Conservation (phyloP, 1,140 invertebrate species). For the Heliconius eleuchia region DNA sequence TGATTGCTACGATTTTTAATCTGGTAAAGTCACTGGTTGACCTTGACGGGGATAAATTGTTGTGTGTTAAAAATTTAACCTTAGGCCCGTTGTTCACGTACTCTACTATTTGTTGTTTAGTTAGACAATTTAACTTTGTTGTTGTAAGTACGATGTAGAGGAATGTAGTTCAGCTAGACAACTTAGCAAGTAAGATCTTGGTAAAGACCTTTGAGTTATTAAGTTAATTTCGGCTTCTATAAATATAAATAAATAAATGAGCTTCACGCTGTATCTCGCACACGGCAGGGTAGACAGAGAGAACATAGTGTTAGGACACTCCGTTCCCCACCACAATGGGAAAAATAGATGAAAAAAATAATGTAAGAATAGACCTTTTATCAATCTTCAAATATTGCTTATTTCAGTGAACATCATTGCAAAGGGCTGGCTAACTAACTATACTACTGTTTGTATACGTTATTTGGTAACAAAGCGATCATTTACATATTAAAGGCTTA, state of each 20-base stretch:
- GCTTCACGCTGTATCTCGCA: no score
- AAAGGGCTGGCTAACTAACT: neutral
- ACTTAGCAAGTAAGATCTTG: neutral
- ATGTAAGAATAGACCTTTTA: no score
- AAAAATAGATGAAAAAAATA: no score
- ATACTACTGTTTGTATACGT: neutral
- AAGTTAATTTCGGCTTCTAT: neutral
- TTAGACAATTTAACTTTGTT: neutral
- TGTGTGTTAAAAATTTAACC: constrained; percentile 36
- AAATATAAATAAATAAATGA: no score
- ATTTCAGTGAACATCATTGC: neutral
- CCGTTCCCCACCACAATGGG: no score
- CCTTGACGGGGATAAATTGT: constrained; percentile 32
- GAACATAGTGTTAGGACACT: no score
- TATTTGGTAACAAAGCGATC: neutral
- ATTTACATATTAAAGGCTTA: constrained; percentile 13
- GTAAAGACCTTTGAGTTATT: neutral
- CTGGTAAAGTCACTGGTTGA: constrained; percentile 36
- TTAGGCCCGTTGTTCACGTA: constrained; percentile 24
- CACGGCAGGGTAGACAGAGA: no score
- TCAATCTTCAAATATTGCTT: neutral
- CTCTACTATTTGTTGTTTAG: neutral
- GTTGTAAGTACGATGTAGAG: neutral
- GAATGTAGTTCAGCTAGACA: neutral
- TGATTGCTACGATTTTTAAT: constrained; percentile 39